A percentile compares a stretch with the other conserved stretches of the same genome.
Conservation (phyloP, 2,797 vertebrate genomes). For the Austrolebias charrua region DNA sequence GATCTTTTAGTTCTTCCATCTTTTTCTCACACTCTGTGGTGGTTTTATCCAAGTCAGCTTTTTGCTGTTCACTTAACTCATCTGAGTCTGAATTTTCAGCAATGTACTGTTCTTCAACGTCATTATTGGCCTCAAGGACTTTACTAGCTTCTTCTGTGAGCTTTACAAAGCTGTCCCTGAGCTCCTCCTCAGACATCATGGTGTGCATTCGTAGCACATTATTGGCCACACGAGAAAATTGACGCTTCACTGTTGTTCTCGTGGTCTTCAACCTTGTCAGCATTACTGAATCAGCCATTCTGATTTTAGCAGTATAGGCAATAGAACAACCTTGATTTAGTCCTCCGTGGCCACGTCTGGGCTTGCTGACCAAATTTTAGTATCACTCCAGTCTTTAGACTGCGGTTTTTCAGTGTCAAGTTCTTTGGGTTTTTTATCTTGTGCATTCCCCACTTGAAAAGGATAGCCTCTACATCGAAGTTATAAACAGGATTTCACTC, state of each 20-base stretch:
- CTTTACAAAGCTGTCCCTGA: neutral
- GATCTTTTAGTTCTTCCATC: neutral
- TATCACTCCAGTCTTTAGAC: neutral
- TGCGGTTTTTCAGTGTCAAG: too few species aligned
- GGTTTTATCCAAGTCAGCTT: neutral
- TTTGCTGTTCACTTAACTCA: too few species aligned
- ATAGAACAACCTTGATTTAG: neutral
- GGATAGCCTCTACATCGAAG: too few species aligned
- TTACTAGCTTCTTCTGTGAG: constrained; percentile 1
- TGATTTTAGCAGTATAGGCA: neutral
- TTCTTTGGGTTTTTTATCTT: too few species aligned
- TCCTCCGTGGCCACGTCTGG: neutral
- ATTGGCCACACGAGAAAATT: neutral
- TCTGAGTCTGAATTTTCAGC: neutral
- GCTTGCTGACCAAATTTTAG: too few species aligned
- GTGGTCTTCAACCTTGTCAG: neutral
- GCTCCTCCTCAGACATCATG: neutral
- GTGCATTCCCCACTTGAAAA: too few species aligned
- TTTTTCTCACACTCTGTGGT: neutral
- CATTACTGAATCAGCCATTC: constrained; percentile 1
- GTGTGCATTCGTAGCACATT: neutral
- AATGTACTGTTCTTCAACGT: neutral
- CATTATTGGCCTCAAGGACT: neutral
- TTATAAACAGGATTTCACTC: too few species aligned
- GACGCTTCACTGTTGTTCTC: neutral